Evolutionary conservation across 2,888 invertebrate genomes (phyloP), one percentile per base, ranked within the genome.

Genomic region (Saturnia japonica): DNA sequence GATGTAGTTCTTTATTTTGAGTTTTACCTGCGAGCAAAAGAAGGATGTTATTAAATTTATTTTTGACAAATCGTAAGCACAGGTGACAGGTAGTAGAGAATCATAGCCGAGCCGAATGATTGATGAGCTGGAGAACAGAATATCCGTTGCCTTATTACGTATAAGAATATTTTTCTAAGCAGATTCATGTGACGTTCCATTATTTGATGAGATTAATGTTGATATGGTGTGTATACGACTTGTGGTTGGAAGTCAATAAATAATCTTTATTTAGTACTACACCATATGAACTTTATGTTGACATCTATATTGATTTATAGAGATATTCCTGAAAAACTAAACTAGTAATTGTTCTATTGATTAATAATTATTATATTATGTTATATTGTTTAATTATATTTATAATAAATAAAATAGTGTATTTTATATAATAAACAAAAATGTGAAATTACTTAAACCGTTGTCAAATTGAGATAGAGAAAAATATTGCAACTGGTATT

Each of bases 81-180:
- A 47, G 28, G 67, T 42, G 62, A 71, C 68, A 71, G 68, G 68
- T 70, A 70, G 62, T 64, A 71, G 62, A 68, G 68, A 71, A 71
- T 82, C 85, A 81, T 80, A 82, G 80, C 80, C 79, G 74, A 77
- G 81, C 74, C 79, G 76, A 79, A 84, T 90, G 91, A 93, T 92
- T 89, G 89, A 91, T 91, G 87, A 75, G 81, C 77, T 78, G 75
- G 78, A 80, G 78, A 80, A 82, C 82, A 81, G 84, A 83, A 86
- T 84, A 89, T 89, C 87, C 89, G 90, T 89, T 88, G 88, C 89
- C 91, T 91, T 93, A 91, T 91, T 90, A 91, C 85, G 84, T 86
- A 83, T 85, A 88, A 85, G 86, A 84, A 86, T 83, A 82, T 87
- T 85, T 84, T 81, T 81, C 81, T 82, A 84, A 84, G 87, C 87